Percentiles rank a stretch among this genome's conserved stretches.
These are phyloP conservation scores for Poecilia picta DNA, from an alignment of 2,797 vertebrate genomes.

Conservation along the genomic window DNA sequence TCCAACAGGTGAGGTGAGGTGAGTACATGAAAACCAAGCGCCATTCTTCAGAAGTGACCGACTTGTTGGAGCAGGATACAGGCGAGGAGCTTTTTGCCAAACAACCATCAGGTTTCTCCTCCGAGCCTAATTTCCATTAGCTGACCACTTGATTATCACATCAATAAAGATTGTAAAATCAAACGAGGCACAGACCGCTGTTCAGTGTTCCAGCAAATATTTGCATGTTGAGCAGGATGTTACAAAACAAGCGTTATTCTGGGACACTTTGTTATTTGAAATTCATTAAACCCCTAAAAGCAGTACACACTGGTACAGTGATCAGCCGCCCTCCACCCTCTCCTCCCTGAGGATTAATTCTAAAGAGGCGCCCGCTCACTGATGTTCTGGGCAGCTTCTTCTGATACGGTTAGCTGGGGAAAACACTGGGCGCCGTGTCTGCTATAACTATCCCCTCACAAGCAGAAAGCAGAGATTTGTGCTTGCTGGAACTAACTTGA, in stretches of 20 bases:
- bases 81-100: conserved; percentile 52
- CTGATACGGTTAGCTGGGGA: conserved; percentile 65
- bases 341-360: conserved; percentile 66
- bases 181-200: conserved; percentile 40
- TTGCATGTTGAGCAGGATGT: conserved; percentile 54
- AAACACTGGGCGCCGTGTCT: conserved; percentile 53
- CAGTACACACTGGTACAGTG: conserved; percentile 62
- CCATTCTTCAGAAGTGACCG: conserved; percentile 52
- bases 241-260: conserved; percentile 60
- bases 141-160: conserved; percentile 73
- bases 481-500: conserved; percentile 64
- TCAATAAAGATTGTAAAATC: conserved; percentile 63
- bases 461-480: conserved; percentile 60
- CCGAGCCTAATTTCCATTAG: conserved; percentile 63
- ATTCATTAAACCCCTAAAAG: conserved; percentile 75
- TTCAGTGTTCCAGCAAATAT: conserved; percentile 38
- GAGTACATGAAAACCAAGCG: conserved; percentile 42
- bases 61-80: conserved; percentile 45
- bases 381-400: conserved; percentile 67
- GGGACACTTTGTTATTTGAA: conserved; percentile 71
- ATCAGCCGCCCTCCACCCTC: conserved; percentile 11
- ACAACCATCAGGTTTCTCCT: conserved; percentile 40
- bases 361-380: conserved; percentile 71
- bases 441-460: conserved; percentile 50
- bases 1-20: conserved; percentile 66